Evolutionary conservation across 1,140 invertebrate genomes (phyloP), one percentile per base, ranked within the genome.

Genomic region (Drosophila tani): DNA sequence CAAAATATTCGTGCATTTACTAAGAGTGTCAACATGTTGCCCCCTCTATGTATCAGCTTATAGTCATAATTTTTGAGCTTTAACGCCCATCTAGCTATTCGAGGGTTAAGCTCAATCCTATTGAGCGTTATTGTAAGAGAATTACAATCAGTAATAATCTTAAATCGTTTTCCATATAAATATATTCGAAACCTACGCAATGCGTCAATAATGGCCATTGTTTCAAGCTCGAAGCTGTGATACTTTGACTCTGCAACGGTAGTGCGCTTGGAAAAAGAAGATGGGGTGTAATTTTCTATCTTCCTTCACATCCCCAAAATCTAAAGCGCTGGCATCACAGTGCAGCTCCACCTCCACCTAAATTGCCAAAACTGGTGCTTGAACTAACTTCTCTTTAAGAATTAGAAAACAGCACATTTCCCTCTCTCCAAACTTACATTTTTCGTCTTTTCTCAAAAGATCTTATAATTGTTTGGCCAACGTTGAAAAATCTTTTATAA

Each of bases 361-460:
- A 32, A 21, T 27, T 27, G 27, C 6, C 6, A 6, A 27, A 27
- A 27, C 27, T 7, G 27, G 27, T 27, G 27, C 27, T 27, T 27
- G 27, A 27, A 27, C 27, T 27, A 27, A 7, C 41, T 58, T 58
- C 45, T 58, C 41, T 27, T 58, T 46, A 32, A 45, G 41, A 4
- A 5, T 46, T 14, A 5, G 17, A 46, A 59, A 59, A 59, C 27
- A 59, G 17, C 14, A 46, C 24, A 59, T 14, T 8, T 59, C n/a
- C 5, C 19, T 59, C 46, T 49, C 45, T n/a, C 58, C 32, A 60
- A 60, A 24, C n/a, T 46, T 32, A 38, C 49, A 60, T 21, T 60
- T 24, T 21, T 14, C 46, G 14, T 60, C 27, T 27, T 27, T 27
- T 27, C 6, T 27, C 27, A 7, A 24, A 5, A 62, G 19, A 24